Base-by-base conservation (phyloP, 2,113 vertebrate genomes). In the Butorides virescens region DNA sequence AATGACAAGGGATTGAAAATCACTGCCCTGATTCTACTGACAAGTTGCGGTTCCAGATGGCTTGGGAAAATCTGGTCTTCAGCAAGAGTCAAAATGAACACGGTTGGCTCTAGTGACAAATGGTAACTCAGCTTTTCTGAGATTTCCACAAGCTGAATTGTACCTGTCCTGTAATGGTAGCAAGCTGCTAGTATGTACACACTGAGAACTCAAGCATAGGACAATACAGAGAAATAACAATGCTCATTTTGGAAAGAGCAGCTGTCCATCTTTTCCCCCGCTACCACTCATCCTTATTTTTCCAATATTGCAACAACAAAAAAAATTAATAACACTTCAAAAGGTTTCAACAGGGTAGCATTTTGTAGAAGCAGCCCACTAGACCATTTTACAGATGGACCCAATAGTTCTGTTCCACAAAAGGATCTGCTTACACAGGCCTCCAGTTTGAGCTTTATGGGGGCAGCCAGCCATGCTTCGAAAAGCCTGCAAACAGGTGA, bases 401-500 rank as follows among this genome's bases (percentile, higher is more conserved):
- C 10, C 17, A 67, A 74, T 5, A 67, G 22, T 36, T 77, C 39
- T 86, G 13, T 58, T 79, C 58, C 44, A 65, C 5, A 2, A 74
- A 90, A 68, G 9, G 26, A 68, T 77, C 50, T 59, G 4, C 1
- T 88, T 84, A 91, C 36, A 88, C 39, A 86, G 56, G 36, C 11
- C 30, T 65, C 39, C 73, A 75, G 53, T 72, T 10, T 65, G 80
- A 93, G 68, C 19, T 63, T 94, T 56, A 78, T 8, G 27, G 63
- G 44, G 56, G 61, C 76, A 89, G 77, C 13, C 73, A 89, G 34
- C 34, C 47, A 75, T 12, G 17, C 30, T 50, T 74, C 80, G 22
- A 92, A 92, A 87, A 93, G 83, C 34, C 76, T 61, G 34, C 23
- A 65, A 94, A 75, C 91, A 85, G 86, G 87, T 72, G 49, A 56